Evolutionary conservation across 2,113 vertebrate species (phyloP), one percentile per base, ranked within the genome.

Genomic region (Pseudopipra pipra): DNA sequence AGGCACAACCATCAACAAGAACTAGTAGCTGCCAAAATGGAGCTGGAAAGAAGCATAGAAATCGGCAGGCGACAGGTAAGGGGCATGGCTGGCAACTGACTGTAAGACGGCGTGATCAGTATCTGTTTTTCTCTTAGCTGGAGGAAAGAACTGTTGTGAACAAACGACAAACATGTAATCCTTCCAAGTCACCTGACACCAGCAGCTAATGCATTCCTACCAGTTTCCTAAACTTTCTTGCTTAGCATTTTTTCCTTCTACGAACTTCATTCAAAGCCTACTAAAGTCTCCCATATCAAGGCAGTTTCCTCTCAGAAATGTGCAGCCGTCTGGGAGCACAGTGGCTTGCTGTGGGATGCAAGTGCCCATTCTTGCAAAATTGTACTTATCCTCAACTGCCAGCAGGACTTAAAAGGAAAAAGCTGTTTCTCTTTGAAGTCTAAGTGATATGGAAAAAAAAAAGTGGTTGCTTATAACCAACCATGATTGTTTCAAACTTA

Each of bases 1-100:
- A 98, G 98, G 80, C 99, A 99, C 95, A 99, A 96, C 86, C 99
- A 99, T 92, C 99, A 99, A 20, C 99, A 99, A 89, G 99, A 99
- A 96, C 83, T 99, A 43, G 97, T 98, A 19, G 97, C 98, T 55
- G 98, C 98, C 90, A 99, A 99, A 90, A 93, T 98, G 96, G 99
- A 99, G 95, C 97, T 99, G 79, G 99, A 99, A 95, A 98, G 98
- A 67, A 98, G 98, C 20, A 97, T 99, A 93, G 99, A 99, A 68
- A 97, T 98, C 9, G 98, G 98, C 97, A 98, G 98, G 85, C 97
- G 97, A 76, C 99, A 99, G 99, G 99, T 99, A 94, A 68, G 73
- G 21, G 17, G 11, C 73, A 5, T 49, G 63, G 54, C 55, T 82
- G 80, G 41, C 43, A 63, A 16, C 51, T 51, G 46, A 16, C 25